Percentiles rank a stretch among this genome's conserved stretches.
Evolutionary conservation across 2,113 vertebrate genomes (phyloP).

Genomic region (Eptesicus fuscus): DNA sequence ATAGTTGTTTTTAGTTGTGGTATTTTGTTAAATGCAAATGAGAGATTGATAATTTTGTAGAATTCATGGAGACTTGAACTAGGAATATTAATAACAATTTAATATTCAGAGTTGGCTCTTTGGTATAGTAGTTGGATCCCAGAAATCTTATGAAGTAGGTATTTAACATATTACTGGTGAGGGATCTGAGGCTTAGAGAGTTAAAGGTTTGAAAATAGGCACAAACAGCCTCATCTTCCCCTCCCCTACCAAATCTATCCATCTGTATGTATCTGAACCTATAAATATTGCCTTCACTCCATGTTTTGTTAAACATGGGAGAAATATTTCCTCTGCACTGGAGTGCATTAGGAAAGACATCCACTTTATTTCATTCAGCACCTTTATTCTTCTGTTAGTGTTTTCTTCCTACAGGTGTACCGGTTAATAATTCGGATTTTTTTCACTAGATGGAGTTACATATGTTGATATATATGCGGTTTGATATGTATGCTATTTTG

Average conservation of each 20-base stretch:
- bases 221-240: neutral
- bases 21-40: constrained; percentile 36
- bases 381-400: neutral
- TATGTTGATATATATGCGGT: too few relatives aligned
- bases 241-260: neutral
- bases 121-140: neutral
- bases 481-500: too few relatives aligned
- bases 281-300: neutral
- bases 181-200: neutral
- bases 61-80: neutral
- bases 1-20: neutral
- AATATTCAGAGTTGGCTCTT: neutral
- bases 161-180: neutral
- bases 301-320: neutral
- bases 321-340: neutral
- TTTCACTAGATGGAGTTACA: too few relatives aligned
- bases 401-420: neutral
- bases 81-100: neutral
- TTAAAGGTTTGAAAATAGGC: neutral
- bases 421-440: too few relatives aligned
- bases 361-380: neutral
- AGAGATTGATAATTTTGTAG: neutral
- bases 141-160: neutral
- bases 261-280: neutral
- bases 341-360: too few relatives aligned